Base-by-base conservation (phyloP, 1,140 invertebrate genomes). In the Drosophila aff. region DNA sequence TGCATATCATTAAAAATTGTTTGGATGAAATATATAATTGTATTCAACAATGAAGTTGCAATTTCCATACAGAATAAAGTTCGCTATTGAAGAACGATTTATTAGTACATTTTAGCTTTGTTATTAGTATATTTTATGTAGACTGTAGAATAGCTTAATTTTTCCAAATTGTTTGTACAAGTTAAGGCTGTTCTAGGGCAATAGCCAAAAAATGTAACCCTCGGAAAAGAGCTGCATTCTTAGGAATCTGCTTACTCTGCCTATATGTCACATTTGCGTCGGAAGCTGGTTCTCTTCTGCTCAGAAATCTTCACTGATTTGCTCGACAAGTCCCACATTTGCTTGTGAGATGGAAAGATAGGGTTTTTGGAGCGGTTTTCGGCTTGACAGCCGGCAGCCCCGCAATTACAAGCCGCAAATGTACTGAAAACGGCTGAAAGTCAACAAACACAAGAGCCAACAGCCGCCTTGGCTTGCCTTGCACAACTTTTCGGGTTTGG, bases 241-340 rank as follows among this genome's bases (percentile, higher is more conserved):
- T 53, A 15, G 13, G 18, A 60, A 52, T 36, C 52, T 18, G 55
- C 38, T 73, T 52, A 60, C 69, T 73, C 60, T 21, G 21, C 38
- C 38, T 60, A 44, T 50, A 43, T 59, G 44, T n/a, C 44, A 67
- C 23, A 40, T 33, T 33, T 46, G 21, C 16, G n/a, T 46, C 36
- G 58, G 11, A 36, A 47, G 38, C 26, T 50, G 47, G n/a, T 23
- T 13, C 18, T 66, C 41, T 61, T 66, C 28, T 43, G 38, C 52
- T 43, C 50, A 23, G 16, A 71, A 23, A 76, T 69, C 57, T 61
- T 72, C 43, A 36, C 55, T 53, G 58, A 60, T 82, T 83, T 80
- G 61, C 76, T 46, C 53, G 38, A 71, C 67, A 83, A 77, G 80
- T 80, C 84, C 66, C 76, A 76, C 82, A 89, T 89, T 80, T 87